Conservation (phyloP, 1,140 invertebrate species). For the Coenobita brevimanus region DNA sequence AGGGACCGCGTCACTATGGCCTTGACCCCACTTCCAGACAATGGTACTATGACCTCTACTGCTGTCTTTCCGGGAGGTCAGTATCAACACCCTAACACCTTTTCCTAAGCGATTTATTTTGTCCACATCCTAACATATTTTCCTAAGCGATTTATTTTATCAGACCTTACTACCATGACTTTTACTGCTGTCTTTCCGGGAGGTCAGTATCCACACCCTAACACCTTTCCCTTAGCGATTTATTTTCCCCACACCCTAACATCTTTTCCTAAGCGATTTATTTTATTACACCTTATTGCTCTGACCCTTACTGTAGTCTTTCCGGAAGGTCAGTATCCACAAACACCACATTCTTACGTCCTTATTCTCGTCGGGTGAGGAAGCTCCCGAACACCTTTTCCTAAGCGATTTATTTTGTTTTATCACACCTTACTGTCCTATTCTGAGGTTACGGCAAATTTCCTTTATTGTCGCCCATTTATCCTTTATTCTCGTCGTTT, state of each 20-base stretch:
- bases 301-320: slow-evolving; percentile 33
- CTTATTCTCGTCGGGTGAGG: not conserved
- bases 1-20: slow-evolving; percentile 58
- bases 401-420: too few species aligned
- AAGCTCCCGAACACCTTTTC: not conserved
- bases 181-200: slow-evolving; percentile 29
- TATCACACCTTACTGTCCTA: slow-evolving; percentile 36
- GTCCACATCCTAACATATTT: not conserved
- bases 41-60: slow-evolving; percentile 49
- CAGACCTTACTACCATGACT: slow-evolving; percentile 40
- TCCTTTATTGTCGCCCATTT: not conserved
- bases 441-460: not conserved
- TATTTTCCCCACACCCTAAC: not conserved
- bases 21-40: slow-evolving; percentile 47
- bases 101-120: not conserved
- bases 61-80: slow-evolving; percentile 40
- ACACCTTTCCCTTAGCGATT: not conserved
- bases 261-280: too few species aligned
- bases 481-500: too few species aligned
- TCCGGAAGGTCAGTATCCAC: slow-evolving; percentile 25
- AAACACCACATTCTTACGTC: not conserved
- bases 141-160: too few species aligned
- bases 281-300: slow-evolving; percentile 44
- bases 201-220: slow-evolving; percentile 11
- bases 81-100: not conserved